Evolutionary conservation across 2,113 vertebrate genomes (phyloP).

Genomic region (Cyprinus carpio): DNA sequence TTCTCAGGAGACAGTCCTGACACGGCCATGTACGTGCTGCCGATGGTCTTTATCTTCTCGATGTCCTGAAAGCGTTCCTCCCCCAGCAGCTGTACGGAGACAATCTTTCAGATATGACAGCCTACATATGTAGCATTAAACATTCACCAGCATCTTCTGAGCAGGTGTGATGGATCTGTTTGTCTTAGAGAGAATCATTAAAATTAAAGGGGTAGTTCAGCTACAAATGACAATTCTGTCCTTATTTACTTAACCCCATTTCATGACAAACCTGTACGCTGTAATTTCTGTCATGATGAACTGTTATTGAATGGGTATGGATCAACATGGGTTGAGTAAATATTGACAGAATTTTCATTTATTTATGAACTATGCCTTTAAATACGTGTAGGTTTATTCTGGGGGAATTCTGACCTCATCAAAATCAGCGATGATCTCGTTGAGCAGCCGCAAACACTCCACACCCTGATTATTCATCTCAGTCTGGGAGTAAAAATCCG

Average conservation of each 20-base stretch:
- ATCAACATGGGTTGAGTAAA: background rate
- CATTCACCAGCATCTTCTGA: background rate
- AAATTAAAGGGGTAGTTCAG: background rate
- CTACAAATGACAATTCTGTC: background rate
- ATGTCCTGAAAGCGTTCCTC: slow-evolving; percentile 99
- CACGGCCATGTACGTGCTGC: slow-evolving; percentile 98
- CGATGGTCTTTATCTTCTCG: slow-evolving; percentile 99
- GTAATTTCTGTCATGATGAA: background rate
- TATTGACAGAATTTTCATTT: background rate
- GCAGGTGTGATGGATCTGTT: background rate
- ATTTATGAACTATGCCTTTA: background rate
- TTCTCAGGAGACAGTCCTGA: slow-evolving; percentile 97
- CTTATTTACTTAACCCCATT: background rate
- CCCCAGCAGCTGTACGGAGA: slow-evolving; percentile 79
- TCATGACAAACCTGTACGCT: background rate
- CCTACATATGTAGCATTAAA: background rate
- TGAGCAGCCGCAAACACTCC: slow-evolving; percentile 93
- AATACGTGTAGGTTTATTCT: slow-evolving; percentile 14
- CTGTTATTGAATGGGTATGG: background rate
- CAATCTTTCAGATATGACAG: background rate
- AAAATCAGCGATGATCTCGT: slow-evolving; percentile 98
- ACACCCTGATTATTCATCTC: slow-evolving; percentile 99
- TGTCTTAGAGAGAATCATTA: background rate
- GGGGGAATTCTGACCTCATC: slow-evolving; percentile 84
- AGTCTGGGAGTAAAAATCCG: slow-evolving; percentile 97